Evolutionary conservation across 1,140 invertebrate species (phyloP), one percentile per base, ranked within the genome.

Genomic region (Holotrichia oblita): DNA sequence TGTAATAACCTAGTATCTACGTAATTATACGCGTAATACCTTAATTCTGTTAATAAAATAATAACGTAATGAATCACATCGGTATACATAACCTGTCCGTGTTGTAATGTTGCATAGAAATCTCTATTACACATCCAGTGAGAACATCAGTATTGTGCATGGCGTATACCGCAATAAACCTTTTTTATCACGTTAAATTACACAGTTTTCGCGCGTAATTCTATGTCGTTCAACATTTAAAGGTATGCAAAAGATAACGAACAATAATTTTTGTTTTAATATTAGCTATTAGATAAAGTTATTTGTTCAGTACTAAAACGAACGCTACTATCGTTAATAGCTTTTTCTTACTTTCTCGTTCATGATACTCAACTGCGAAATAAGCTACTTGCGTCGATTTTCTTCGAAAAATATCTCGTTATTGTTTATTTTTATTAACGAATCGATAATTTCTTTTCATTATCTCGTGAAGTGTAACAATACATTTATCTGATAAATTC

Each of bases 401-500:
- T n/a, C n/a, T n/a, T n/a, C n/a, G n/a, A n/a, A n/a, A n/a, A n/a
- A n/a, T n/a, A n/a, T n/a, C n/a, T n/a, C n/a, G n/a, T n/a, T n/a
- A 64, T 20, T 59, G 17, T 59, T 59, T 20, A 20, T 20, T 14
- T 59, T 24, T 24, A 22, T 64, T 64, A 17, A 20, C 20, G 2
- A 10, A 64, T 64, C 61, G 3, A 64, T 64, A 20, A 22, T 6
- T 24, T 64, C 17, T 9, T 6, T 0, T 64, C 24, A 20, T 9
- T 24, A 64, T 64, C 61, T 27, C 61, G 6, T 27, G n/a, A 20
- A 0, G 7, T 24, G 22, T 9, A 9, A 6, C 61, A 64, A 22
- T 64, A 64, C 20, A 64, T 64, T 64, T 64, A 64, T 64, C 61
- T 40, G 27, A 73, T 73, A 73, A 73, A 73, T 73, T 41, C n/a